Evolutionary conservation across 2,888 invertebrate genomes (phyloP).

Genomic region (Podotricha telesiphe): DNA sequence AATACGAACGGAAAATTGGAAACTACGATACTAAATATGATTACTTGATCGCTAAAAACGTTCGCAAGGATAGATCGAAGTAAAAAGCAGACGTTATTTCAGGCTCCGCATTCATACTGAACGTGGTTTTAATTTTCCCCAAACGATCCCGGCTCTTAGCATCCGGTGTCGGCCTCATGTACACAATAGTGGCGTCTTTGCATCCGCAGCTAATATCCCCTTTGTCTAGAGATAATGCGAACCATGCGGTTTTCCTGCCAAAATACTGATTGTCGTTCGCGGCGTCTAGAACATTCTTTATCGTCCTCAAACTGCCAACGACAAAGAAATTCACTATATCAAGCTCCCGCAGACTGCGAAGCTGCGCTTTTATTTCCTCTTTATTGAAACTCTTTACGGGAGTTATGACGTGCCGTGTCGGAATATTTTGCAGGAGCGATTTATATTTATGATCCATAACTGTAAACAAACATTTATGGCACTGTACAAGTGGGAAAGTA

Average conservation of each 20-base stretch:
- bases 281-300: conserved; percentile 87
- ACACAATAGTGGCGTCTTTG: conserved; percentile 90
- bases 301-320: conserved; percentile 88
- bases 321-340: conserved; percentile 96
- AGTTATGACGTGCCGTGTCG: conserved; percentile 94
- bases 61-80: conserved; percentile 91
- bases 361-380: conserved; percentile 86
- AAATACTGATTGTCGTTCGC: conserved; percentile 90
- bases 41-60: conserved; percentile 89
- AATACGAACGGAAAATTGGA: conserved; percentile 61
- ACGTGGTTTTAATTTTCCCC: conserved; percentile 87
- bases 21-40: conserved; percentile 61
- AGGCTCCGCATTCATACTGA: conserved; percentile 88
- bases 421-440: conserved; percentile 93
- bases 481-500: conserved; percentile 6
- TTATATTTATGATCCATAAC: conserved; percentile 98
- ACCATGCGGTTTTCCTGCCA: conserved; percentile 94
- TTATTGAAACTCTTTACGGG: conserved; percentile 83
- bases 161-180: conserved; percentile 88
- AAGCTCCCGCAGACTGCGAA: conserved; percentile 88
- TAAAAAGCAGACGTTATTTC: conserved; percentile 93
- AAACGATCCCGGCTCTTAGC: conserved; percentile 87
- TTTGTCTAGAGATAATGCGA: conserved; percentile 90
- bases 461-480: conserved; percentile 61
- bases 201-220: conserved; percentile 89